phyloP scores from a whole-genome alignment of 1,140 invertebrate genomes.

The Aphidius ervi region DNA sequence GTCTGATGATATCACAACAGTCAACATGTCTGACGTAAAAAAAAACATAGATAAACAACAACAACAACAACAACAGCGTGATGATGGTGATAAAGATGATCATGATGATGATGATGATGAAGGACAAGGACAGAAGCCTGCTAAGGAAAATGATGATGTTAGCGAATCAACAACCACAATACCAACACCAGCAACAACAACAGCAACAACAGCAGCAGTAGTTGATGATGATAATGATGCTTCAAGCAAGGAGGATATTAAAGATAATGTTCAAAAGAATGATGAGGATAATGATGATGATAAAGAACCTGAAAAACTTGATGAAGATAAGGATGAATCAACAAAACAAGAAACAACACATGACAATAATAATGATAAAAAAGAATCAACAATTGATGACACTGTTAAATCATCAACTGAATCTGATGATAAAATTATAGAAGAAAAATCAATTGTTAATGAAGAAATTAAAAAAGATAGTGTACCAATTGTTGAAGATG shows the following conservation, averaged over 20 bases:
- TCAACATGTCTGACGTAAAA: conserved; percentile 54
- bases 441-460: conserved; percentile 16
- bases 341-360: conserved; percentile 26
- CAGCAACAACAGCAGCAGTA: not conserved
- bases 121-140: not conserved
- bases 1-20: conserved; percentile 46
- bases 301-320: conserved; percentile 3
- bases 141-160: not conserved
- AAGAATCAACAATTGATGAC: conserved; percentile 9
- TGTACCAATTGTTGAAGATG: conserved; percentile 29
- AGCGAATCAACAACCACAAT: too few species aligned
- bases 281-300: not conserved
- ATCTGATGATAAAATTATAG: conserved; percentile 16
- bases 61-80: conserved; percentile 36
- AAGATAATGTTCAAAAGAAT: not conserved
- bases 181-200: too few species aligned
- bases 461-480: conserved; percentile 26
- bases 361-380: conserved; percentile 14
- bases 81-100: conserved; percentile 25
- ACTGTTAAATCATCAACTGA: conserved; percentile 9
- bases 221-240: not conserved
- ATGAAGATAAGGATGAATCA: conserved; percentile 10
- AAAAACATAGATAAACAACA: conserved; percentile 51
- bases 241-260: not conserved
- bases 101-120: conserved; percentile 22